Conservation (phyloP, 2,888 invertebrate species). For the Dicyrtomina minuta region DNA sequence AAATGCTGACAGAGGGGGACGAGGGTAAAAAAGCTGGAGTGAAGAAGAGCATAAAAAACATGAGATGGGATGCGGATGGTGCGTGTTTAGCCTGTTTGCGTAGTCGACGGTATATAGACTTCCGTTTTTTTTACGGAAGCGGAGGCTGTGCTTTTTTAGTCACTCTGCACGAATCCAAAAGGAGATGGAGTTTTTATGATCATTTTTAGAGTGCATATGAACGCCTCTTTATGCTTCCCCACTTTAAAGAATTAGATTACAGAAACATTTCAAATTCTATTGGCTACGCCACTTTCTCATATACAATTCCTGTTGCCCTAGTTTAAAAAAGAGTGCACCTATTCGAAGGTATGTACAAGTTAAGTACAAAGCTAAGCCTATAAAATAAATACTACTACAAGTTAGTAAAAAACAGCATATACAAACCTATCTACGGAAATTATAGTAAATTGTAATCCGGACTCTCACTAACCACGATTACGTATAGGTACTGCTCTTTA, state of each 20-base stretch:
- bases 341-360: too few relatives aligned
- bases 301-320: too few relatives aligned
- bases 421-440: too few relatives aligned
- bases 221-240: slow-evolving; percentile 6
- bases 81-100: background rate
- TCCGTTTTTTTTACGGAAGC: slow-evolving; percentile 11
- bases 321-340: too few relatives aligned
- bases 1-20: background rate
- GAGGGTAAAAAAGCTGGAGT: background rate
- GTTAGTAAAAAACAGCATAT: too few relatives aligned
- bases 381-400: too few relatives aligned
- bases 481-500: too few relatives aligned
- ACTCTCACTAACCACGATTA: too few relatives aligned
- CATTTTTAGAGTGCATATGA: slow-evolving; percentile 1
- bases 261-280: background rate
- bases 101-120: background rate
- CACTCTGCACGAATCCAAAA: slow-evolving; percentile 13
- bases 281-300: background rate
- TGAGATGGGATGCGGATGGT: too few relatives aligned
- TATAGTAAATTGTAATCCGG: too few relatives aligned
- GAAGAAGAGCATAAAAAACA: background rate
- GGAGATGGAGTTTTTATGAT: slow-evolving; percentile 16
- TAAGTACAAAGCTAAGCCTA: too few relatives aligned
- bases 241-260: slow-evolving; percentile 16
- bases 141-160: slow-evolving; percentile 16